Base-by-base conservation (phyloP, 2,113 vertebrate genomes). In the Neopipo cinnamomea region DNA sequence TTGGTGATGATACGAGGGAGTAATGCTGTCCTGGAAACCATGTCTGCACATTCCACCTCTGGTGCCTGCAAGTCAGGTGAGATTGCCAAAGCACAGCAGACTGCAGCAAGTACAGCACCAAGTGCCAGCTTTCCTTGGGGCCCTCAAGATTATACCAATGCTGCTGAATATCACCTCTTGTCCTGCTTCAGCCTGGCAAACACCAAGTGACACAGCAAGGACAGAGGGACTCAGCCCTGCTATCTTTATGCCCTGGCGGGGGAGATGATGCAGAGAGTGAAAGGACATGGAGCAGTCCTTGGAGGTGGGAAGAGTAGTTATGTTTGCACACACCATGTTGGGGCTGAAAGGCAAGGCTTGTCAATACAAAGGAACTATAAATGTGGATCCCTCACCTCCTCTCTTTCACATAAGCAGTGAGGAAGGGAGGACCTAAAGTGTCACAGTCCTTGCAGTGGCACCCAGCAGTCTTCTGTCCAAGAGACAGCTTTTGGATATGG, bases 181-280 rank as follows among this genome's bases (percentile, higher is more conserved):
- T 53, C 39, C 75, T 92, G 62, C 62, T 55, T 73, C 63, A 53
- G 46, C 41, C 73, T 33, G 47, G 28, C 20, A 31, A 22, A 22
- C 21, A 33, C 12, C 9, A 25, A 42, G 42, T 46, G 62, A n/a
- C 41, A 46, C 20, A n/a, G n/a, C 3, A 8, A 82, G 66, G 70
- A 56, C n/a, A 52, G 42, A 42, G 20, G 9, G 33, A 76, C 23
- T 6, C 46, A 77, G 16, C 37, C 19, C 46, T 22, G 16, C 31
- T 16, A 10, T 25, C 25, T 42, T 59, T 20, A 49, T 6, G 24
- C 19, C 1, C 41, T 25, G n/a, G 5, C 0, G 0, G 70, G 65
- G 67, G 35, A 37, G 52, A 39, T 11, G 27, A 13, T 0, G 0
- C 8, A 16, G 16, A 46, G 61, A 49, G 25, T 44, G 50, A 76